Conservation (phyloP, 2,797 vertebrate species). For the Notamacropus eugenii region DNA sequence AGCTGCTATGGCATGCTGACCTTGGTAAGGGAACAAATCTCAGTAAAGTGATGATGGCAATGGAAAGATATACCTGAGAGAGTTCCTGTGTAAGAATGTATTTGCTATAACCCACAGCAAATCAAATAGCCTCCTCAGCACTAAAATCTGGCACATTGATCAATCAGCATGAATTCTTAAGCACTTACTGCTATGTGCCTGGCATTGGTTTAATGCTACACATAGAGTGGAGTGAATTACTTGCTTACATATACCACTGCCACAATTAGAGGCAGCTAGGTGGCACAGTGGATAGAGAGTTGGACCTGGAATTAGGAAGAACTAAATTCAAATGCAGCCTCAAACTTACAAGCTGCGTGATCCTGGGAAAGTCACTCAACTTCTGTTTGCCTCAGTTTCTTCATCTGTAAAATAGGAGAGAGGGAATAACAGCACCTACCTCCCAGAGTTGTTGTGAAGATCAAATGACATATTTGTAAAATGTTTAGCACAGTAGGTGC, state of each 20-base stretch:
- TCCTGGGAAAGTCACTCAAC: neutral
- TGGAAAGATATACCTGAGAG: neutral
- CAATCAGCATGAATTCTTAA: neutral
- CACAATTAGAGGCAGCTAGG: neutral
- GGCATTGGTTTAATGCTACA: neutral
- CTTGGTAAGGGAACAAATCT: conserved; percentile 49
- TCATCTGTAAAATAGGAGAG: neutral
- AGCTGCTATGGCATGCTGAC: conserved; percentile 75
- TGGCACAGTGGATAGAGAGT: neutral
- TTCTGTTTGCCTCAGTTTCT: neutral
- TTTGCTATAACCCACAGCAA: neutral
- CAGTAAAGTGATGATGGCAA: conserved; percentile 47
- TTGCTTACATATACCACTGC: neutral
- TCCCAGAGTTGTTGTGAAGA: neutral
- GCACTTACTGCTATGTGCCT: neutral
- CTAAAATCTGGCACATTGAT: neutral
- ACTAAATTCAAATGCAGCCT: neutral
- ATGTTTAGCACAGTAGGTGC: neutral
- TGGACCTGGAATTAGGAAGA: neutral
- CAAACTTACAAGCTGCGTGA: neutral
- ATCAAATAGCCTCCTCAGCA: neutral
- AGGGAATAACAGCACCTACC: neutral
- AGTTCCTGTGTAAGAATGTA: conserved; percentile 21
- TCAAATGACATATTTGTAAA: neutral
- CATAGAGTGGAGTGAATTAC: neutral